Base-by-base conservation (phyloP, 2,888 invertebrate species). In the Heliconius cydno region DNA sequence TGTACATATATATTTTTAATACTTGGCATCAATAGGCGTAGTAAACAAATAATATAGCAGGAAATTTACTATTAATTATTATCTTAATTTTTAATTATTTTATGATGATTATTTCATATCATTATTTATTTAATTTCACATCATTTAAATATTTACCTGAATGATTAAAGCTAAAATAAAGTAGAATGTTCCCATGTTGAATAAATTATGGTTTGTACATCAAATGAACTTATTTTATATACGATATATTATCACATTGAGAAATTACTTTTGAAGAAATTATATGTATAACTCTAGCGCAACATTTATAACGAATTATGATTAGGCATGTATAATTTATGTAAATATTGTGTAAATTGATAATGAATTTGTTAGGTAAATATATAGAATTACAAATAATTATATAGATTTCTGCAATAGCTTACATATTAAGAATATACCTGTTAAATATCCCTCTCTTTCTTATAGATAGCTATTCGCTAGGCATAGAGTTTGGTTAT, bases 181-280 rank as follows among this genome's bases (percentile, higher is more conserved):
- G 87, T 89, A 89, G 82, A 88, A 84, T 73, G 88, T 86, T 84
- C 90, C 88, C 94, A 94, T 94, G 89, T 80, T 91, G 88, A 84
- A 77, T 67, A 73, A 78, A 77, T 77, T 85, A 81, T 85, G 84
- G 76, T 82, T 73, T 72, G 77, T 79, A 28, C 74, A 52, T 74
- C 41, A 78, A 46, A 68, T 22, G 60, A 83, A 81, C 83, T 83
- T 85, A 85, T 87, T 90, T 89, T 91, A 92, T 90, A 91, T 87
- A 83, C 80, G 83, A 81, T 81, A 84, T 91, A 91, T 92, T 90
- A 81, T 78, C 63, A 30, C 15, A 67, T 83, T 80, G 75, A 28
- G 83, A 60, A 83, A 83, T 76, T 28, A 22, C 28, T 79, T 68
- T 72, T 76, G 52, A 60, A 75, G 83, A 76, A 79, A 82, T 77